Base-by-base conservation (phyloP, 2,888 invertebrate genomes). In the Polydrusus tereticollis region DNA sequence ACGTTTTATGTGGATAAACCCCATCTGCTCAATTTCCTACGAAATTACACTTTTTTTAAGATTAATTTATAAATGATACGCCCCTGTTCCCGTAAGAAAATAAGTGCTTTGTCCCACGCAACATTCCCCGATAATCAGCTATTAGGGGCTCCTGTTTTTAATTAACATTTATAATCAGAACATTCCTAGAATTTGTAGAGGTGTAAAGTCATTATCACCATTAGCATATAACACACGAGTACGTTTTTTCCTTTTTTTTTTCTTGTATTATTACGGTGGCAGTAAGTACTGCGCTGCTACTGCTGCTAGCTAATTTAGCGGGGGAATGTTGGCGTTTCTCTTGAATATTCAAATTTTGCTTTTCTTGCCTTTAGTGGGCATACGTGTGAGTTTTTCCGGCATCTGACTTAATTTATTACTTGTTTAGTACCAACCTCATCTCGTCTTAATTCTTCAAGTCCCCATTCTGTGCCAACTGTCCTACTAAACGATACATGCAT, bases 201-300 rank as follows among this genome's bases (percentile, higher is more conserved):
- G 72, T 75, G 75, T 72, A 72, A 75, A 75, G 72, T 75, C 75
- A 75, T 75, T 75, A 75, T 62, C 69, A 65, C 18, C 72, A 75
- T 75, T 75, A 69, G 66, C 75, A 75, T 75, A 72, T 67, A 74
- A 66, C 74, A 74, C 55, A 65, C 62, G 60, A 23, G 10, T 26
- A 23, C 10, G 6, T 16, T 66, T 50, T 26, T 60, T 43, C 23
- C 60, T 69, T 69, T 64, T 43, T 12, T 5, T 36, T 36, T 4
- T 36, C 3, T 36, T 36, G 4, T 36, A 4, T 36, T 36, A n/a
- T 12, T 36, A 36, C n/a, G 8, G 7, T 36, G 36, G 8, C 36
- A 8, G 33, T 12, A 33, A 8, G n/a, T n/a, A n/a, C n/a, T 33
- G 8, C 5, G 33, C 33, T 33, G 33, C 33, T 33, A n/a, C 33